Conservation (phyloP, 2,113 vertebrate genomes). For the Chaenocephalus aceratus region DNA sequence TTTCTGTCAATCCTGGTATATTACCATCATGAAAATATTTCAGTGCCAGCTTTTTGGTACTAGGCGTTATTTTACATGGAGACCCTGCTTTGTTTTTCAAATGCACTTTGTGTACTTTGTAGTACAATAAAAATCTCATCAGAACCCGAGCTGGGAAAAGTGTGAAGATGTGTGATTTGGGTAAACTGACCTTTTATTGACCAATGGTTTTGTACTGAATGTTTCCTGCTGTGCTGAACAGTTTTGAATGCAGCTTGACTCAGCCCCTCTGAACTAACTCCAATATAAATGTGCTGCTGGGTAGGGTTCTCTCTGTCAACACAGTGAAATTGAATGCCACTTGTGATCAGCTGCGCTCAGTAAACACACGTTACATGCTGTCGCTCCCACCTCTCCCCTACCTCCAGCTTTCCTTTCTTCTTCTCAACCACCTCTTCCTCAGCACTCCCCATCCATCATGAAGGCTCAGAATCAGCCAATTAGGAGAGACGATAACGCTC, state of each 20-base stretch:
- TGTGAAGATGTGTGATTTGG: not conserved
- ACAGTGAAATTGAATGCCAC: constrained; percentile 40
- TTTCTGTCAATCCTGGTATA: not conserved
- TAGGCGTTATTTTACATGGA: not conserved
- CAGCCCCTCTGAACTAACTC: not conserved
- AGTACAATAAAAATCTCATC: not conserved
- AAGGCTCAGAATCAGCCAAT: constrained; percentile 69
- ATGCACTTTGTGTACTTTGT: not conserved
- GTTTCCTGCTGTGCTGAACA: not conserved
- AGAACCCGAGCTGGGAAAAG: not conserved
- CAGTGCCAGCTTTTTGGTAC: not conserved
- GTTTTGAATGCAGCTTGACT: not conserved
- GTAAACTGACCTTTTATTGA: not conserved
- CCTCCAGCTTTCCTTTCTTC: not conserved
- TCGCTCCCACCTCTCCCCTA: constrained; percentile 17
- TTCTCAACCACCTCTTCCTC: constrained; percentile 44
- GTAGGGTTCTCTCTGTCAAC: constrained; percentile 14
- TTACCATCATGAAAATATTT: not conserved
- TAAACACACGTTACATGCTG: constrained; percentile 25
- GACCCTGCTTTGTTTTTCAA: not conserved
- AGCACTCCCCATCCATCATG: constrained; percentile 39
- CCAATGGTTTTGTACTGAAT: not conserved
- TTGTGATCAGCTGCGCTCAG: constrained; percentile 39
- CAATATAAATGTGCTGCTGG: not conserved
- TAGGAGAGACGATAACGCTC: constrained; percentile 52